Evolutionary conservation across 2,797 vertebrate species (phyloP).

Genomic region (Dicrostonyx torquatus): DNA sequence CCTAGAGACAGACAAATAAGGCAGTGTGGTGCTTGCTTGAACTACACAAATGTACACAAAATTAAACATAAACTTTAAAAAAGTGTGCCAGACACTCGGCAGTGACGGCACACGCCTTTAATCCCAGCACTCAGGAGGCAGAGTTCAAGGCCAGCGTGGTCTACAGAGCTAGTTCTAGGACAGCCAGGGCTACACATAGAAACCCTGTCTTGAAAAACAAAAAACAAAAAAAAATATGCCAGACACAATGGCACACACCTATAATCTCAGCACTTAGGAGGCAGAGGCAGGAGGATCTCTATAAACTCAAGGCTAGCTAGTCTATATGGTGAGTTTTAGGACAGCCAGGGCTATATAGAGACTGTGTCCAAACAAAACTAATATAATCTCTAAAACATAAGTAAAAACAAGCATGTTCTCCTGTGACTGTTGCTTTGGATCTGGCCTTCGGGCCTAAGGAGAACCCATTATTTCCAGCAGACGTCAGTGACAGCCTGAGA

Average conservation of each 20-base stretch:
- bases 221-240: not conserved
- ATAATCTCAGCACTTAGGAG: not conserved
- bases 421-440: not conserved
- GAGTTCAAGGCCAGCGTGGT: not conserved
- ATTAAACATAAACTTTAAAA: not conserved
- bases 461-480: not conserved
- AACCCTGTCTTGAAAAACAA: not conserved
- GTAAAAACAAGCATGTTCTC: not conserved
- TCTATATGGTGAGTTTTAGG: not conserved
- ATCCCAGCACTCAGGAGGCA: not conserved
- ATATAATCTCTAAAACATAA: not conserved
- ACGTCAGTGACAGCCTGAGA: not conserved
- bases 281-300: not conserved
- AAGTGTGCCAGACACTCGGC: not conserved
- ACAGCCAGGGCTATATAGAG: not conserved
- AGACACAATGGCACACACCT: not conserved
- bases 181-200: not conserved
- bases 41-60: not conserved
- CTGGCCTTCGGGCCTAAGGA: slow-evolving; percentile 2
- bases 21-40: not conserved
- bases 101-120: not conserved
- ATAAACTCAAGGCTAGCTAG: not conserved
- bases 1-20: not conserved
- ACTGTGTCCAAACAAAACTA: not conserved
- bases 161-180: not conserved